Evolutionary conservation across 2,797 vertebrate genomes (phyloP).

Genomic region (Amphiprion clarkii): DNA sequence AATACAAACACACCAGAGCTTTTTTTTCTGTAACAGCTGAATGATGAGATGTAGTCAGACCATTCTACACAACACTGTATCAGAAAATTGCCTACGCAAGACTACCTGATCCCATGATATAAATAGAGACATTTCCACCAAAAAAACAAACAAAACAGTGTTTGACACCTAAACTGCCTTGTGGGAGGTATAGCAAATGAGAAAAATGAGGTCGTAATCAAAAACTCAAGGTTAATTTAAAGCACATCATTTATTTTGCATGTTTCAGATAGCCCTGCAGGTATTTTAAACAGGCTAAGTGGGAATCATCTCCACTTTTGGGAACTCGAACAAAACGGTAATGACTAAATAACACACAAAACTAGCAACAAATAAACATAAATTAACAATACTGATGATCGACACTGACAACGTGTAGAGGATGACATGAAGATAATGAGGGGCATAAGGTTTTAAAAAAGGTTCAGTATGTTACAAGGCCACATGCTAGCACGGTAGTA

Average conservation of each 20-base stretch:
- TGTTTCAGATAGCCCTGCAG: slow-evolving; percentile 55
- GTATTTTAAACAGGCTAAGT: slow-evolving; percentile 60
- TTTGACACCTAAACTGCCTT: too few species aligned
- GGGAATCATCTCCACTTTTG: slow-evolving; percentile 59
- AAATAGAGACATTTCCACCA: too few species aligned
- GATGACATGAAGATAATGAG: neutral
- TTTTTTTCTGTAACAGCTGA: too few species aligned
- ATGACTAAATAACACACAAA: slow-evolving; percentile 47
- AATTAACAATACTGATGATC: slow-evolving; percentile 34
- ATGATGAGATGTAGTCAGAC: too few species aligned
- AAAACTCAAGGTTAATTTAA: slow-evolving; percentile 18
- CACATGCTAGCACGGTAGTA: slow-evolving; percentile 73
- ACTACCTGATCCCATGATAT: too few species aligned
- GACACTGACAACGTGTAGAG: slow-evolving; percentile 31
- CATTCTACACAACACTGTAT: too few species aligned
- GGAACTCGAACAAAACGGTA: slow-evolving; percentile 47
- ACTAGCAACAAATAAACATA: slow-evolving; percentile 48
- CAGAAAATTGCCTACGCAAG: too few species aligned
- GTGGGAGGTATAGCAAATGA: too few species aligned
- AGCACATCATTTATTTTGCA: slow-evolving; percentile 69
- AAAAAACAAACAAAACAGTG: too few species aligned
- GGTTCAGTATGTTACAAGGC: slow-evolving; percentile 73
- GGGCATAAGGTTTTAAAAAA: slow-evolving; percentile 22
- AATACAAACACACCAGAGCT: too few species aligned
- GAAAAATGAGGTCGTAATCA: too few species aligned